These are phyloP conservation scores for Andrena dorsata DNA, from an alignment of 2,888 invertebrate species.

Conservation along the genomic window DNA sequence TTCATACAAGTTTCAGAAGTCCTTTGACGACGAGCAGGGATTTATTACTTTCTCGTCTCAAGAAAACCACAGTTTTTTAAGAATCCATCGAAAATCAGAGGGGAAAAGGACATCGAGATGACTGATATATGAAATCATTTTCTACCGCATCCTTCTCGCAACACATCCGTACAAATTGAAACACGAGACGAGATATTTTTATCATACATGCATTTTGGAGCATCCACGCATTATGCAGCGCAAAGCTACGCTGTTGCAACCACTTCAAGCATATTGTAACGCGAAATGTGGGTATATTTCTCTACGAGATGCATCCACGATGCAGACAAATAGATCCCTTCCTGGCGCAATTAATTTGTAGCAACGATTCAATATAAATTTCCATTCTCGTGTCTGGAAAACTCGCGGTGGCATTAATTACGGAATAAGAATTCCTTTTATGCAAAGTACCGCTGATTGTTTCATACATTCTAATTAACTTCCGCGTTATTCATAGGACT, in stretches of 20 bases:
- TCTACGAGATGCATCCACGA: slow-evolving; percentile 1
- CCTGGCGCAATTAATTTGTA: not conserved
- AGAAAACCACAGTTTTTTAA: not conserved
- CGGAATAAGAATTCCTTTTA: not conserved
- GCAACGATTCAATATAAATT: not conserved
- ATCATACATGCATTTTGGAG: slow-evolving; percentile 19
- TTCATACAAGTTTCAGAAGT: slow-evolving; percentile 9
- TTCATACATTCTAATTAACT: slow-evolving; percentile 9
- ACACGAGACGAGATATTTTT: slow-evolving; percentile 19
- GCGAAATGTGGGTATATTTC: slow-evolving; percentile 21
- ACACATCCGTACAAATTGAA: slow-evolving; percentile 31
- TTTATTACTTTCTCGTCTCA: not conserved
- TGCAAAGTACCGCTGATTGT: not conserved
- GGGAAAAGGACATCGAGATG: slow-evolving; percentile 11
- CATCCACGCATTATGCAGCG: slow-evolving; percentile 10
- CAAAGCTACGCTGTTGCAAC: not conserved
- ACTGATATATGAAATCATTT: slow-evolving; percentile 18
- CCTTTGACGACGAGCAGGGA: not conserved
- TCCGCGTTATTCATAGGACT: not conserved
- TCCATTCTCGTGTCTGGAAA: not conserved
- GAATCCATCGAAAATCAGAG: slow-evolving; percentile 35
- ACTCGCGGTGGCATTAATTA: not conserved
- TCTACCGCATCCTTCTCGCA: not conserved
- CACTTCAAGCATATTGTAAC: slow-evolving; percentile 42
- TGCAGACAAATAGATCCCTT: not conserved